Evolutionary conservation across 2,888 invertebrate genomes (phyloP).

Genomic region (Eristalinus aeneus): DNA sequence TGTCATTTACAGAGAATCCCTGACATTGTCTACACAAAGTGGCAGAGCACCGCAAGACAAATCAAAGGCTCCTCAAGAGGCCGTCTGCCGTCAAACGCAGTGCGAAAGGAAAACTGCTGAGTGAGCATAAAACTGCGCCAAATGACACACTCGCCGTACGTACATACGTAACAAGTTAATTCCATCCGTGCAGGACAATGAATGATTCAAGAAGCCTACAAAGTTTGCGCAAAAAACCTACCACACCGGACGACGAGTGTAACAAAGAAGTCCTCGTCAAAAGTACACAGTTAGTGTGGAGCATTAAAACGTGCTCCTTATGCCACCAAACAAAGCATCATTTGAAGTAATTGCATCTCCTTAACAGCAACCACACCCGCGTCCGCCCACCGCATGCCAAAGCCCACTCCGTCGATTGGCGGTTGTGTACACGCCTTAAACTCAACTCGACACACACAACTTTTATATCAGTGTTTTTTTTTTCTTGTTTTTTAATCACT

Average conservation of each 20-base stretch:
- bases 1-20: background rate
- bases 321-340: background rate
- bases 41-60: background rate
- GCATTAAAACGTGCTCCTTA: background rate
- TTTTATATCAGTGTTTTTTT: background rate
- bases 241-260: background rate
- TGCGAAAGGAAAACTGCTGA: background rate
- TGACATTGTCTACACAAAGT: background rate
- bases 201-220: background rate
- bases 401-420: conserved; percentile 4
- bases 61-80: background rate
- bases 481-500: conserved; percentile 54
- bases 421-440: conserved; percentile 32
- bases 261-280: background rate
- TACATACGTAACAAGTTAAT: background rate
- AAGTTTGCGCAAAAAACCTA: background rate
- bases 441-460: conserved; percentile 13
- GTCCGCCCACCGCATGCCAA: background rate
- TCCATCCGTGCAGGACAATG: background rate
- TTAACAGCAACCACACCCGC: background rate
- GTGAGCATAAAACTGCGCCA: background rate
- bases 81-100: background rate
- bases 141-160: background rate
- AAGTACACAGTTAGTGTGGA: background rate
- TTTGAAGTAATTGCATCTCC: conserved; percentile 4